Evolutionary conservation across 2,113 vertebrate genomes (phyloP).

Genomic region (Oenanthe melanoleuca): DNA sequence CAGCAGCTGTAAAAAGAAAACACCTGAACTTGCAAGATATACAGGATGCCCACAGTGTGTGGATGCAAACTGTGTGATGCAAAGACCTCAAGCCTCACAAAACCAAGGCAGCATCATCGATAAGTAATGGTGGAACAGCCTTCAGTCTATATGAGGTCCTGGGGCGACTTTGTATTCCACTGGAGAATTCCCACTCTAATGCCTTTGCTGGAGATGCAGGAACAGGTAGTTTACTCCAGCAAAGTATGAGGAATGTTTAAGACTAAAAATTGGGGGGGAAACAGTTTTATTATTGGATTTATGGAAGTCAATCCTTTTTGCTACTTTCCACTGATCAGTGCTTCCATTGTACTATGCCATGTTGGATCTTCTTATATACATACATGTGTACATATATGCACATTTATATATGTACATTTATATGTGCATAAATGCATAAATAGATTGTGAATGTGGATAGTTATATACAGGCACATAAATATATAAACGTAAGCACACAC

Average conservation of each 20-base stretch:
- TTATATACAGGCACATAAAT: background rate
- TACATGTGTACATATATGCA: background rate
- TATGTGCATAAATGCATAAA: background rate
- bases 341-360: background rate
- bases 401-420: background rate
- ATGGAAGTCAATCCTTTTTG: background rate
- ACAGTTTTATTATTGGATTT: background rate
- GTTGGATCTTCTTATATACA: background rate
- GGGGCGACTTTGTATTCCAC: background rate
- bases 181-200: background rate
- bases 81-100: background rate
- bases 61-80: background rate
- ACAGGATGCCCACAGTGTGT: background rate
- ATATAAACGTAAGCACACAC: background rate
- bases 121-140: background rate
- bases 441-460: background rate
- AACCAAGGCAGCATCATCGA: accelerated
- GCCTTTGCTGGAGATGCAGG: background rate
- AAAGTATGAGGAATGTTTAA: background rate
- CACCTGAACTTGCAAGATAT: background rate
- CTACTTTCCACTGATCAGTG: background rate
- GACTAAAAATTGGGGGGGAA: background rate
- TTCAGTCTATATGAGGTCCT: background rate
- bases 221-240: background rate
- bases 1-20: background rate